phyloP scores from a whole-genome alignment of 2,797 vertebrate genomes.

The Propithecus deckenii region DNA sequence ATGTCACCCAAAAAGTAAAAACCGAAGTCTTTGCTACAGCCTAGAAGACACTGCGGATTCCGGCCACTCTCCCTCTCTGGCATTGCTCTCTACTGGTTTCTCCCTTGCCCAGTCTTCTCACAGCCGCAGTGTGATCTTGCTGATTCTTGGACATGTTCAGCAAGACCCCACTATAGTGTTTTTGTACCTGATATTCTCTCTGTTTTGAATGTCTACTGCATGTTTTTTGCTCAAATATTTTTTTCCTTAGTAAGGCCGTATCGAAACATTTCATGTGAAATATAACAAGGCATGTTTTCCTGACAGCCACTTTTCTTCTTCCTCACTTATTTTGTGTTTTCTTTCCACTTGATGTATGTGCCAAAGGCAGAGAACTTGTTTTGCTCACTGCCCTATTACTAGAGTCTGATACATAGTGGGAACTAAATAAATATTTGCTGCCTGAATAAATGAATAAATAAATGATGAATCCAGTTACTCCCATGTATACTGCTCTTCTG shows the following conservation, averaged over 20 bases:
- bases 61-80: background rate
- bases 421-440: background rate
- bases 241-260: background rate
- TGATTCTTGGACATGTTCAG: background rate
- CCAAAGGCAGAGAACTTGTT: background rate
- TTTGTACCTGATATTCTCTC: background rate
- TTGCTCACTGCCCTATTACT: background rate
- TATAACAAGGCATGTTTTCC: background rate
- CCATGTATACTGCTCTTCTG: background rate
- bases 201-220: background rate
- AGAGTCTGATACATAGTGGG: background rate
- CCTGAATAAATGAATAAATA: background rate
- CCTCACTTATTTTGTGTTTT: background rate
- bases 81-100: background rate
- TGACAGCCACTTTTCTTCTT: background rate
- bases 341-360: background rate
- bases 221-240: background rate
- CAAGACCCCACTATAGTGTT: background rate
- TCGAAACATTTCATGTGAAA: background rate
- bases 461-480: background rate
- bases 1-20: background rate
- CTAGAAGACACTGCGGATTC: background rate
- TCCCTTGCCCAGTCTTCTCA: background rate
- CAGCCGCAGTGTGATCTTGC: rapidly evolving
- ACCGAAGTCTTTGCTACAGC: background rate